phyloP scores from a whole-genome alignment of 2,888 invertebrate species.

The Pachymerium ferrugineum region DNA sequence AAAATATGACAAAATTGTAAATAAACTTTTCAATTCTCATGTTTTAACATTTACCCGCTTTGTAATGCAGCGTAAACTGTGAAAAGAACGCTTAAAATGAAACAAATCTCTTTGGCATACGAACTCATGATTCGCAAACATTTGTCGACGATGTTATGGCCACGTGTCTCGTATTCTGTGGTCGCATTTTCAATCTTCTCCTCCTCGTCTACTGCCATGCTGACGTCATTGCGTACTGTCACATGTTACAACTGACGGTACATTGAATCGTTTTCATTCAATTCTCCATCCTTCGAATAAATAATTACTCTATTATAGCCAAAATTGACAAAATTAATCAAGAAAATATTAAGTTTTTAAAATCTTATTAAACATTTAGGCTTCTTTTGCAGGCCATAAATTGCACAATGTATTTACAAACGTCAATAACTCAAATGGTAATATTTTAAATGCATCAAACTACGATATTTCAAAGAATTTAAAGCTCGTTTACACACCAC shows the following conservation, averaged over 20 bases:
- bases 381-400: no score
- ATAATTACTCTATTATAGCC: no score
- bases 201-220: neutral
- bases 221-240: neutral
- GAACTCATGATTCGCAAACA: conserved; percentile 36
- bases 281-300: no score
- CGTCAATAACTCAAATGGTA: no score
- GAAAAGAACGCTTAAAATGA: conserved; percentile 60
- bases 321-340: no score
- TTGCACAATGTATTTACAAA: no score
- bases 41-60: conserved; percentile 58
- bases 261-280: no score
- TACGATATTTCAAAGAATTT: no score
- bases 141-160: neutral
- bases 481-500: no score
- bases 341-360: no score
- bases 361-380: no score
- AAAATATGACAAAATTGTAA: conserved; percentile 31
- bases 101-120: conserved; percentile 60
- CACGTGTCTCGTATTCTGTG: neutral
- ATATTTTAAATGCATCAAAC: no score
- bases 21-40: neutral
- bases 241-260: neutral
- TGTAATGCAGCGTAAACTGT: conserved; percentile 65
- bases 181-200: neutral